Evolutionary conservation across 2,797 vertebrate species (phyloP), one percentile per base, ranked within the genome.

Genomic region (Carapus acus): DNA sequence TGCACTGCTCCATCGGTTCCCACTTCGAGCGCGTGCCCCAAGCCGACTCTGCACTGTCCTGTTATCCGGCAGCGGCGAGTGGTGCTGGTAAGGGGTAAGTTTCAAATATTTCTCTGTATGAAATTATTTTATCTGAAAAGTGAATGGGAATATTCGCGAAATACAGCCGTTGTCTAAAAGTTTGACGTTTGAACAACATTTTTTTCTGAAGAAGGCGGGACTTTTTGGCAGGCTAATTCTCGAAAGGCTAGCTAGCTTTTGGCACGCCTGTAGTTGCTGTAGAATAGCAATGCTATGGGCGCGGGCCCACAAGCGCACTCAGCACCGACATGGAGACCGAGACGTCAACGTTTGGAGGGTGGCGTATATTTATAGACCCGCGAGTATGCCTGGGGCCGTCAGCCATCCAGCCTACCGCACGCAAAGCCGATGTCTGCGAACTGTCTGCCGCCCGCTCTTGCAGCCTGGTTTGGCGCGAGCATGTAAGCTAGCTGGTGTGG

Each of bases 11-110:
- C n/a, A n/a, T n/a, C 24, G 2, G 21, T 46, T 37, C 53, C 58
- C 51, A 49, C 41, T 70, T 23, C 65, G 67, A 56, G 59, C 75
- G 77, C 85, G 84, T 87, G 58, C 76, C 15, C 20, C 24, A 43
- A 72, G 63, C 52, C 71, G 66, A 73, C 67, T 62, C 70, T 59
- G 65, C 77, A 80, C 83, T 82, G 78, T 63, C 42, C 55, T 84
- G 78, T 65, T 65, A 79, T 85, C 78, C 85, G 77, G 79, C 78
- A 73, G 77, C 78, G 79, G 80, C 79, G 80, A 80, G 79, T 77
- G 76, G 86, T 75, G 70, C 81, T 76, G 82, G 80, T 69, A 54
- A 77, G 77, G 65, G 81, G 89, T 90, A 87, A 87, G 86, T 82
- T 78, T 59, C 38, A 58, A 29, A 27, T 43, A 65, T 58, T 71